Conservation (phyloP, 2,888 invertebrate genomes). For the Epiperipatus broadwayi region DNA sequence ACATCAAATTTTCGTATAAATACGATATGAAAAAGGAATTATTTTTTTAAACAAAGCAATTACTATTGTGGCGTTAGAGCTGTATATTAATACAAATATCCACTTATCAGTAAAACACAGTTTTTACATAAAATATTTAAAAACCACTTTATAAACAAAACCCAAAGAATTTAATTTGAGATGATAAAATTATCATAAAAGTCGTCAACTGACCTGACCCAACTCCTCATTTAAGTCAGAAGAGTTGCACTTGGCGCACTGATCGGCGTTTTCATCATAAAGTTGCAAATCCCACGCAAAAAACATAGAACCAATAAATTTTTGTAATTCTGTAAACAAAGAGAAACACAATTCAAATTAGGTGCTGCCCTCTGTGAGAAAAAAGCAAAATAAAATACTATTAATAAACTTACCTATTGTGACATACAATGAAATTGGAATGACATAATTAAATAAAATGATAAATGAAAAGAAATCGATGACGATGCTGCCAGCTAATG, state of each 20-base stretch:
- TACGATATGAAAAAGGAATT: no score
- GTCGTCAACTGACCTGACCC: conserved; percentile 39
- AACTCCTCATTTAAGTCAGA: conserved; percentile 70
- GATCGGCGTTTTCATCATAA: conserved; percentile 41
- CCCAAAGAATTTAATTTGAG: no score
- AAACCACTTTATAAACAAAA: no score
- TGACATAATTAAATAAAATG: conserved; percentile 58
- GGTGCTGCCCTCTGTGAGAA: no score
- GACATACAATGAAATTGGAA: conserved; percentile 68
- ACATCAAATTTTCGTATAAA: no score
- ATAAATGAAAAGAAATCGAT: conserved; percentile 47
- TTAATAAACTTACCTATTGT: conserved; percentile 47
- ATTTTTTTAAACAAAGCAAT: no score
- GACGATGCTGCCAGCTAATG: conserved; percentile 21
- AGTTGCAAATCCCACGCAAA: conserved; percentile 54
- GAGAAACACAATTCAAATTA: no score
- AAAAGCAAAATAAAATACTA: conserved; percentile 7
- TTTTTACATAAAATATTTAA: no score
- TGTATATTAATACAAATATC: no score
- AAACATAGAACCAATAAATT: conserved; percentile 42
- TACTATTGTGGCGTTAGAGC: no score
- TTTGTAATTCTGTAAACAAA: conserved; percentile 37
- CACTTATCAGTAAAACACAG: no score
- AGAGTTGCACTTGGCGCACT: conserved; percentile 51
- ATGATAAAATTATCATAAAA: no score